Percentiles rank a stretch among this genome's conserved stretches.
Conservation (phyloP, 2,113 vertebrate genomes). For the Vanacampus margaritifer region DNA sequence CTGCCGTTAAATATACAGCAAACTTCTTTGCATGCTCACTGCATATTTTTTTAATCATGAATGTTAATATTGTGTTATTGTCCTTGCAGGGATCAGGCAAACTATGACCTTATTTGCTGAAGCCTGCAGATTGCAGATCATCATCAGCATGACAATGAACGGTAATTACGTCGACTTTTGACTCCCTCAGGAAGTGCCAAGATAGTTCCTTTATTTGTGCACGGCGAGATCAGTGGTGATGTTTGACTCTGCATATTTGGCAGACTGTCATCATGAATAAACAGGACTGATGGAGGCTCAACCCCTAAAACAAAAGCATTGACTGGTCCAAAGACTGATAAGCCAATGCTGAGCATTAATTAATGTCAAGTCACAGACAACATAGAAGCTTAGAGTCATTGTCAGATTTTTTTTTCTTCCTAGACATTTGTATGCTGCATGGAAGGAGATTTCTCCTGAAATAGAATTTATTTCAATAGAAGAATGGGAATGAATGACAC, state of each 20-base stretch:
- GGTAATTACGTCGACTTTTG: constrained; percentile 10
- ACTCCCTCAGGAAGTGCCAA: constrained; percentile 20
- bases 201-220: constrained; percentile 19
- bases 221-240: constrained; percentile 24
- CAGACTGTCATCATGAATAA: constrained; percentile 34
- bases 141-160: constrained; percentile 1
- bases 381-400: constrained; percentile 23
- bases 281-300: constrained; percentile 27
- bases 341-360: constrained; percentile 41
- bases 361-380: constrained; percentile 37
- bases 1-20: not conserved
- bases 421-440: not conserved
- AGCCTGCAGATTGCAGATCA: not conserved
- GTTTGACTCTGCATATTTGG: not conserved
- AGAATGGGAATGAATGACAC: not conserved
- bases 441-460: not conserved
- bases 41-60: not conserved
- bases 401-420: not conserved
- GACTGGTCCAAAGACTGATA: constrained; percentile 42
- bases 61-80: not conserved
- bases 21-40: not conserved
- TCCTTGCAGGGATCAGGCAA: not conserved
- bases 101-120: not conserved
- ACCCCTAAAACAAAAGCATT: constrained; percentile 40
- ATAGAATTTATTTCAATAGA: not conserved